Evolutionary conservation across 2,797 vertebrate species (phyloP), one percentile per base, ranked within the genome.

Genomic region (Girardinus metallicus): DNA sequence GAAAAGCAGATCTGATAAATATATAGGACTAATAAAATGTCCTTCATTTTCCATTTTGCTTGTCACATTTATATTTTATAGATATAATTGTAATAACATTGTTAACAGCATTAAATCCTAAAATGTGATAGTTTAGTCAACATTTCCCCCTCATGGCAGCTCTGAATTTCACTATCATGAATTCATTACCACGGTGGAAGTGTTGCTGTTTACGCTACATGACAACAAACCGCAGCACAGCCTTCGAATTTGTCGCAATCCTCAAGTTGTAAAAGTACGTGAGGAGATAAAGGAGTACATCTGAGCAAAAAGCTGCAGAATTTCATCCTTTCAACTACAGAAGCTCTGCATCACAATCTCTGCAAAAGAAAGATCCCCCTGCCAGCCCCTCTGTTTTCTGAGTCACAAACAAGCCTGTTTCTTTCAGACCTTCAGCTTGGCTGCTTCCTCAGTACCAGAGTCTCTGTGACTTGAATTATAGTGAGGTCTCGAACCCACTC

Each of bases 391-490:
- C 83, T 82, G 2, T 89, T 92, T 88, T 91, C 83, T 21, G 85
- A 90, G 85, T 86, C 90, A 89, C 90, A 94, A 90, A 94, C 93
- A 94, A 91, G 88, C 55, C 90, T 78, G 93, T 87, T 94, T 81
- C 91, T 93, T 94, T 92, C 89, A 93, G 89, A 80, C 81, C 88
- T 84, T 85, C 79, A 66, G 87, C 87, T 94, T 91, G 93, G 92
- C 94, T 90, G 91, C 91, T 82, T 88, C 89, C 91, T 93, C 84
- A 55, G 84, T 89, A 88, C 87, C 91, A 81, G 75, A 34, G 90
- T 86, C 88, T 91, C 87, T 94, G 93, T 94, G 94, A 94, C 94
- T 92, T 86, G 93, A 92, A 95, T 94, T 90, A 91, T 85, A 94
- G 92, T 87, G 87, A 93, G 90, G 87, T 88, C 91, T 91, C 80